Evolutionary conservation across 2,113 vertebrate genomes (phyloP).

Genomic region (Tautogolabrus adspersus): DNA sequence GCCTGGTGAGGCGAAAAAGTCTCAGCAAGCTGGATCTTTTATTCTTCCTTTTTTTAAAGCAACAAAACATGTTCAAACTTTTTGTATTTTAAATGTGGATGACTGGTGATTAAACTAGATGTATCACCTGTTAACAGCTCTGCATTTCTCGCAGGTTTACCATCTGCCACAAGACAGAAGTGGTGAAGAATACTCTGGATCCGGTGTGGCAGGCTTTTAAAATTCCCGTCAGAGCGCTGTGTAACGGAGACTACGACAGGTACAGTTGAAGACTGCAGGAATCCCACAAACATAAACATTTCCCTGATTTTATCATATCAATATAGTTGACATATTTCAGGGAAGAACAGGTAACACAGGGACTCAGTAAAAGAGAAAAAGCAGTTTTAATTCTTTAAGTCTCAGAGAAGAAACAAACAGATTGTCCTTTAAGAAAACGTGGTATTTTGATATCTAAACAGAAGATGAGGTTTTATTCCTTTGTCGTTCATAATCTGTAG

Average conservation of each 20-base stretch:
- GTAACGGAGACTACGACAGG: constrained; percentile 94
- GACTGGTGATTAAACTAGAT: not conserved
- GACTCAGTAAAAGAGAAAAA: too few relatives aligned
- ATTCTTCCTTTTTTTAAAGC: not conserved
- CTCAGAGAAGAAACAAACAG: too few relatives aligned
- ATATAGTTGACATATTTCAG: too few relatives aligned
- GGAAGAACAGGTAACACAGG: too few relatives aligned
- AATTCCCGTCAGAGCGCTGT: constrained; percentile 91
- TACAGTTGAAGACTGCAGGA: constrained; percentile 52
- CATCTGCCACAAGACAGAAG: constrained; percentile 94
- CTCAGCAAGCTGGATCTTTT: too few relatives aligned
- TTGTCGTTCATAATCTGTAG: too few relatives aligned
- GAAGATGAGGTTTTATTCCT: too few relatives aligned
- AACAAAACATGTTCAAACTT: not conserved
- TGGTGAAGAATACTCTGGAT: constrained; percentile 93
- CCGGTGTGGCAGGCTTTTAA: constrained; percentile 95
- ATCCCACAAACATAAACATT: not conserved
- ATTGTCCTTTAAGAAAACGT: too few relatives aligned
- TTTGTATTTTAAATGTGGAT: too few relatives aligned
- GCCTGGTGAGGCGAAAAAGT: too few relatives aligned
- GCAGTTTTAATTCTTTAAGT: too few relatives aligned
- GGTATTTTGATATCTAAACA: too few relatives aligned
- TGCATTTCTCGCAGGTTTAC: constrained; percentile 84
- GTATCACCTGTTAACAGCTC: constrained; percentile 1
- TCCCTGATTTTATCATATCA: not conserved